Conservation (phyloP, 1,140 invertebrate genomes). For the Trichonephila inaurata region DNA sequence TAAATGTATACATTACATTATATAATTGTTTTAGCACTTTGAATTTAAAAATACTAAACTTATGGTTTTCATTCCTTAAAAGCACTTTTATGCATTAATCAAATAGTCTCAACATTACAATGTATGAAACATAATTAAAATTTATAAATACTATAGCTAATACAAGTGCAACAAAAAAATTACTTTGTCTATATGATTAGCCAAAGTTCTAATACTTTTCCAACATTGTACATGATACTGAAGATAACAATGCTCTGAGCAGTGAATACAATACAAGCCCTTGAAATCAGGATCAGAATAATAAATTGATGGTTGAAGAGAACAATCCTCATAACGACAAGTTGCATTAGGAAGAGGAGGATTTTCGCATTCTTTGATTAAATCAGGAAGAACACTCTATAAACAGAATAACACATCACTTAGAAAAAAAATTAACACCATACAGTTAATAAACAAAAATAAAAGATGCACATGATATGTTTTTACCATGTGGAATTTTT, state of each 20-base stretch:
- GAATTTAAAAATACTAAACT: too few relatives aligned
- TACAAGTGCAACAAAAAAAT: neutral
- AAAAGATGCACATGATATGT: too few relatives aligned
- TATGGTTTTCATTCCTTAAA: too few relatives aligned
- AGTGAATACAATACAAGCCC: conserved; percentile 34
- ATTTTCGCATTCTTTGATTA: conserved; percentile 69
- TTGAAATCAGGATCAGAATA: conserved; percentile 68
- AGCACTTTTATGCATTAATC: too few relatives aligned
- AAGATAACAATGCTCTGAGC: conserved; percentile 60
- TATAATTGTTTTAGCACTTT: too few relatives aligned
- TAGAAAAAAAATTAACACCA: neutral
- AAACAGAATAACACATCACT: neutral
- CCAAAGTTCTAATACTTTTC: conserved; percentile 27
- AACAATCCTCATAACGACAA: conserved; percentile 52
- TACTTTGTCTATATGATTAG: conserved; percentile 62
- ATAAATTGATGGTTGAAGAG: conserved; percentile 46
- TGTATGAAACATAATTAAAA: too few relatives aligned
- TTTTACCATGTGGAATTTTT: too few relatives aligned
- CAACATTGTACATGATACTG: conserved; percentile 71
- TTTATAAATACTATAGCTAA: too few relatives aligned
- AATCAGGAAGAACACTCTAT: neutral
- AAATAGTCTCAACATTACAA: too few relatives aligned
- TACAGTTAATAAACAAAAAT: too few relatives aligned
- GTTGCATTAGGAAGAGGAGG: conserved; percentile 62
- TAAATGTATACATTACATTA: too few relatives aligned